Evolutionary conservation across 2,797 vertebrate species (phyloP).

Genomic region (Gymnodraco acuticeps): DNA sequence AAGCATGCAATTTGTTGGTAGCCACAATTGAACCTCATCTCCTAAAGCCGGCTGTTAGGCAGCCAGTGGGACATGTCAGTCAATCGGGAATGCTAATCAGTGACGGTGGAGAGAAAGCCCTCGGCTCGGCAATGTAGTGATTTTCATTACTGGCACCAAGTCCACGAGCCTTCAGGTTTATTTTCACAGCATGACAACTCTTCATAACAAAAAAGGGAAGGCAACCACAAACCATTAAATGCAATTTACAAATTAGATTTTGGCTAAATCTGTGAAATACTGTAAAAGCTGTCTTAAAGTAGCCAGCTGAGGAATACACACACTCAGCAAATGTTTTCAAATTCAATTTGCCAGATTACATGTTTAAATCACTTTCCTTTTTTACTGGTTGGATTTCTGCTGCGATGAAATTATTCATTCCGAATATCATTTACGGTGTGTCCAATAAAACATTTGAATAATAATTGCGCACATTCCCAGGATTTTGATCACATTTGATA

Average conservation of each 20-base stretch:
- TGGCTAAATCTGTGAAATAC: conserved; percentile 72
- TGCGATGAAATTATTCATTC: conserved; percentile 20
- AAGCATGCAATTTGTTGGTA: conserved; percentile 86
- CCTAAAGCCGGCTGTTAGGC: conserved; percentile 74
- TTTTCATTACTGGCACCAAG: conserved; percentile 79
- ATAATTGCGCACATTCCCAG: conserved; percentile 7
- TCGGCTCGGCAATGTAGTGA: conserved; percentile 64
- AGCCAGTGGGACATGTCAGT: conserved; percentile 82
- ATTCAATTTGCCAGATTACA: conserved; percentile 62
- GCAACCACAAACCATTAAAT: conserved; percentile 78
- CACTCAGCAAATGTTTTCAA: conserved; percentile 71
- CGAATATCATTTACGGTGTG: background rate
- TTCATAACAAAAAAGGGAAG: conserved; percentile 73
- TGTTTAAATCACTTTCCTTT: conserved; percentile 49
- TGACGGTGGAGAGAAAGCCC: conserved; percentile 61
- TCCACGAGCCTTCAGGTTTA: conserved; percentile 83
- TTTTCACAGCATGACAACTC: conserved; percentile 80
- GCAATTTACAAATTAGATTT: conserved; percentile 80
- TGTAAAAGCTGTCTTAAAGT: conserved; percentile 57
- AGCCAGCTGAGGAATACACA: conserved; percentile 55
- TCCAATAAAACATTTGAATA: background rate
- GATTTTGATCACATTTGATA: conserved; percentile 26
- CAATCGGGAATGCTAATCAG: conserved; percentile 80
- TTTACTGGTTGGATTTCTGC: conserved; percentile 5
- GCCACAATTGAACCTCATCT: conserved; percentile 85